Evolutionary conservation across 2,797 vertebrate species (phyloP).

Genomic region (Malacoraja senta): DNA sequence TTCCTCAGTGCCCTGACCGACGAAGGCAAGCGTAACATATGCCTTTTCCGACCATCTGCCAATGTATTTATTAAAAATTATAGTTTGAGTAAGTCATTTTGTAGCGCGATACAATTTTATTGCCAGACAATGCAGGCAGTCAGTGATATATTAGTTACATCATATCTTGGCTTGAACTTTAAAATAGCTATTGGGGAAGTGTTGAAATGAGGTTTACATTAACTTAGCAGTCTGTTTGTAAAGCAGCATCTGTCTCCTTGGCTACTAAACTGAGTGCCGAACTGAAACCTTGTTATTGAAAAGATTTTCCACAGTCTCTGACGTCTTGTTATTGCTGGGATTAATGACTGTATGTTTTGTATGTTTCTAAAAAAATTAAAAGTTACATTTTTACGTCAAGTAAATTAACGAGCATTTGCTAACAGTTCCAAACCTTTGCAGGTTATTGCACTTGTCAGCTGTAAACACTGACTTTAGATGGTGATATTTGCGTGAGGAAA

Average conservation of each 20-base stretch:
- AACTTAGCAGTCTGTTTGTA: conserved; percentile 13
- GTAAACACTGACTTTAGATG: conserved; percentile 30
- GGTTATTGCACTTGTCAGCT: background rate
- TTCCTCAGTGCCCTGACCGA: too few relatives aligned
- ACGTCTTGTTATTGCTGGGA: background rate
- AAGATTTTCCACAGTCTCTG: conserved; percentile 5
- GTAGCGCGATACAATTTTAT: background rate
- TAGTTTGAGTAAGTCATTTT: background rate
- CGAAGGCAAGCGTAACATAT: too few relatives aligned
- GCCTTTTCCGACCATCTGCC: too few relatives aligned
- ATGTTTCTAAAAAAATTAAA: background rate
- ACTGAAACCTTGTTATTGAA: conserved; percentile 20
- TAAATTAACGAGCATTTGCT: conserved; percentile 12
- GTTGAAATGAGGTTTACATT: conserved; percentile 32
- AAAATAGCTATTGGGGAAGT: background rate
- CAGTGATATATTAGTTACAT: conserved; percentile 16
- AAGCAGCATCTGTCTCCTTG: conserved; percentile 17
- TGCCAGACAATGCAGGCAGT: conserved; percentile 5
- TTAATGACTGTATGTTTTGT: background rate
- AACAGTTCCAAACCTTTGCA: background rate
- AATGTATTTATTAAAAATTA: conserved; percentile 11
- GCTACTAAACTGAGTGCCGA: conserved; percentile 31
- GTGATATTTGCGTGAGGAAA: background rate
- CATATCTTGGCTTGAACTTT: conserved; percentile 15
- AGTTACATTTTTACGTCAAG: conserved; percentile 27